Percentiles rank a stretch among this genome's conserved stretches.
phyloP scores from a whole-genome alignment of 2,797 vertebrate genomes.

The Xerus rutilus region DNA sequence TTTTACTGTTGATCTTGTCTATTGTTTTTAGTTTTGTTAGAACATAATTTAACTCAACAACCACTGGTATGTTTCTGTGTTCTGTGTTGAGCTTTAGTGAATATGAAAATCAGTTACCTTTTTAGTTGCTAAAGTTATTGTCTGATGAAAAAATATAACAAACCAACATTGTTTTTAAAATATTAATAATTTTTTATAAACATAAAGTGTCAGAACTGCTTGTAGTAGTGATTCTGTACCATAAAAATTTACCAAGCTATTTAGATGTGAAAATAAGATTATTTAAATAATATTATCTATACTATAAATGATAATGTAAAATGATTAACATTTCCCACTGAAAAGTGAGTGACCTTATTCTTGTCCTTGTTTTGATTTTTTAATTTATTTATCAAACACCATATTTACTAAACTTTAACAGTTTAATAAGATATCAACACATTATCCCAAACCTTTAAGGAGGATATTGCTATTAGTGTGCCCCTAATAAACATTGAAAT shows the following conservation, averaged over 20 bases:
- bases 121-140: conserved; percentile 48
- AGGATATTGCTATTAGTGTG: background rate
- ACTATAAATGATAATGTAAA: background rate
- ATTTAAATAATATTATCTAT: background rate
- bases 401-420: background rate
- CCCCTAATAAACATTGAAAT: background rate
- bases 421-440: background rate
- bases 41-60: conserved; percentile 72
- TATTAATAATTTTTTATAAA: background rate
- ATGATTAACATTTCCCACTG: background rate
- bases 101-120: conserved; percentile 40
- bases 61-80: background rate
- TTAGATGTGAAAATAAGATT: background rate
- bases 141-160: conserved; percentile 66
- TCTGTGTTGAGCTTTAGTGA: background rate
- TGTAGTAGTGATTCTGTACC: background rate
- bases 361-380: background rate
- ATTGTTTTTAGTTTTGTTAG: conserved; percentile 78
- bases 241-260: background rate
- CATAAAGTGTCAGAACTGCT: background rate
- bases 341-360: background rate
- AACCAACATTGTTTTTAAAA: conserved; percentile 31
- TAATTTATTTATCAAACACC: background rate
- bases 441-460: background rate
- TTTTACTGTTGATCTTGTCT: conserved; percentile 80